These are phyloP conservation scores for Ceryle rudis DNA, from an alignment of 2,797 vertebrate genomes.

Conservation along the genomic window DNA sequence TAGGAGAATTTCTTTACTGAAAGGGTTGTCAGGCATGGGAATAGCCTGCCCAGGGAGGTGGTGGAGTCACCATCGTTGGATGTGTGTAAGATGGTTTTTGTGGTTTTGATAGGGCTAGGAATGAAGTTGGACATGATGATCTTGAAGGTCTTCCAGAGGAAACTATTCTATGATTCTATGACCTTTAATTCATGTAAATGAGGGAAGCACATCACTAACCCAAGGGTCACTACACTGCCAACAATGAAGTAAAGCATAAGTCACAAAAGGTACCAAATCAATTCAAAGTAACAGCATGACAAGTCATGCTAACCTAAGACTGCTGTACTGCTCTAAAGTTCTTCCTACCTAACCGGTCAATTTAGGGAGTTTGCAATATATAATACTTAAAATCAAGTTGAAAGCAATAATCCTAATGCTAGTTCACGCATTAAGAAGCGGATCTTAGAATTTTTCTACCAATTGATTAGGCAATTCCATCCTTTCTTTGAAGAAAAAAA, in stretches of 20 bases:
- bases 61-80: too few species aligned
- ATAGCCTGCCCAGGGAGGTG: too few species aligned
- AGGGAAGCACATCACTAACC: background rate
- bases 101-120: too few species aligned
- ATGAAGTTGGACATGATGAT: too few species aligned
- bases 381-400: background rate
- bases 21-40: too few species aligned
- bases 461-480: background rate
- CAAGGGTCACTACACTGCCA: background rate
- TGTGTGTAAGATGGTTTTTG: too few species aligned
- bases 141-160: too few species aligned
- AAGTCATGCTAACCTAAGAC: background rate
- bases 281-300: background rate
- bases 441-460: background rate
- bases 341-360: background rate
- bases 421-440: background rate
- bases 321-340: background rate
- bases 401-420: background rate
- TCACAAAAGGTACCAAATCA: background rate
- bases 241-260: background rate
- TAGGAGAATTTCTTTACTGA: too few species aligned
- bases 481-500: background rate
- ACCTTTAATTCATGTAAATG: background rate
- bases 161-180: too few species aligned
- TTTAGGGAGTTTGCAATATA: background rate